phyloP scores from a whole-genome alignment of 2,888 invertebrate genomes.

The Ochlodes sylvanus region DNA sequence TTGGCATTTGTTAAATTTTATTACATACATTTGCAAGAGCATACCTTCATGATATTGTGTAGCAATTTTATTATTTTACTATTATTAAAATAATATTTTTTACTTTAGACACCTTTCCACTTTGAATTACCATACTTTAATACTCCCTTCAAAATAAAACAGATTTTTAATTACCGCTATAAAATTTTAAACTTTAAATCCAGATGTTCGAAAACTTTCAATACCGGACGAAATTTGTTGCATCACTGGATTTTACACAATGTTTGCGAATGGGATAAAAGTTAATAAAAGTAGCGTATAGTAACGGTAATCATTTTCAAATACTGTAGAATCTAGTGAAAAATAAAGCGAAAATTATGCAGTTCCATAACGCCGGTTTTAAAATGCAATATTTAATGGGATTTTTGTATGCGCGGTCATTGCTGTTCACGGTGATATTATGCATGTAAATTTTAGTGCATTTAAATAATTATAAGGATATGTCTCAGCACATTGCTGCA shows the following conservation, averaged over 20 bases:
- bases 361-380: slow-evolving; percentile 17
- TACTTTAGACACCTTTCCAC: no score
- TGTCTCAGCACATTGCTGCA: background rate
- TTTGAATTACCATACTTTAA: background rate
- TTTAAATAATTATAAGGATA: slow-evolving; percentile 31
- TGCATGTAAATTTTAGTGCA: slow-evolving; percentile 35
- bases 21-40: no score
- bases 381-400: slow-evolving; percentile 36
- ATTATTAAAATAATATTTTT: no score
- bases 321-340: slow-evolving; percentile 19
- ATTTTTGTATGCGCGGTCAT: slow-evolving; percentile 35
- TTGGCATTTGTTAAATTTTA: no score
- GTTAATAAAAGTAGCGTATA: slow-evolving; percentile 21
- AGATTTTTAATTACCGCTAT: background rate
- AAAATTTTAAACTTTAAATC: slow-evolving; percentile 13
- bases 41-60: no score
- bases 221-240: slow-evolving; percentile 21
- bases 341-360: slow-evolving; percentile 28
- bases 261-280: slow-evolving; percentile 29
- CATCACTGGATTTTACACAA: slow-evolving; percentile 18
- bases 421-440: slow-evolving; percentile 31
- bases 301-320: slow-evolving; percentile 20
- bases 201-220: slow-evolving; percentile 16
- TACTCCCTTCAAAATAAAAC: background rate
- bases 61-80: no score